Evolutionary conservation across 1,140 invertebrate genomes (phyloP), one percentile per base, ranked within the genome.

Genomic region (Copidosoma floridanum): DNA sequence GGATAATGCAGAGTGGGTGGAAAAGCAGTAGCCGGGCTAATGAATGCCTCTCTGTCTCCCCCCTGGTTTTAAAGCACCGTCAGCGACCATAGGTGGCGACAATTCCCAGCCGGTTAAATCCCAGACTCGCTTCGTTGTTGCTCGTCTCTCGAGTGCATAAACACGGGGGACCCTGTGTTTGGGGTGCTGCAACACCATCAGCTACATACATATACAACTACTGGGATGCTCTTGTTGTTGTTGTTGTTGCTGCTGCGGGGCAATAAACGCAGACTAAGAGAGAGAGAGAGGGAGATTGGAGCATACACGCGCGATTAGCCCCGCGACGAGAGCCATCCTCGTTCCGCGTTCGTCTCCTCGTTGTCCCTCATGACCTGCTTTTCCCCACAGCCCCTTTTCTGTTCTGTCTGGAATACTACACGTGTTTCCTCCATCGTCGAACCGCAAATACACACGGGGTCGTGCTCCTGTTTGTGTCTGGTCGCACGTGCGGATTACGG

Each of bases 11-110:
- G n/a, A n/a, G n/a, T n/a, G n/a, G n/a, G n/a, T n/a, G n/a, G n/a
- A n/a, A n/a, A n/a, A n/a, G n/a, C n/a, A 41, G 41, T 27, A 50
- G 24, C 37, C 38, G 43, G 29, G 52, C 54, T 65, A 65, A 65
- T 65, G 64, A 65, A 65, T 65, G 56, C 46, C 64, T 65, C 63
- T 65, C 62, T 63, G 62, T 65, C 56, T n/a, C n/a, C n/a, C n/a
- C n/a, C n/a, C n/a, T n/a, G 44, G 64, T 59, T 65, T 62, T 62
- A 58, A 29, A 59, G 55, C 16, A 48, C n/a, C 4, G 26, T 23
- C 14, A 21, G 41, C 2, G 35, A 23, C 48, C 48, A 16, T 7
- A n/a, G 18, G 55, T 24, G 55, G 20, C 27, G 47, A 52, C 57
- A 56, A 59, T 54, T 52, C 63, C 38, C 53, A 53, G 24, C 47